Evolutionary conservation across 2,113 vertebrate genomes (phyloP), one percentile per base, ranked within the genome.

Genomic region (Notechis scutatus): DNA sequence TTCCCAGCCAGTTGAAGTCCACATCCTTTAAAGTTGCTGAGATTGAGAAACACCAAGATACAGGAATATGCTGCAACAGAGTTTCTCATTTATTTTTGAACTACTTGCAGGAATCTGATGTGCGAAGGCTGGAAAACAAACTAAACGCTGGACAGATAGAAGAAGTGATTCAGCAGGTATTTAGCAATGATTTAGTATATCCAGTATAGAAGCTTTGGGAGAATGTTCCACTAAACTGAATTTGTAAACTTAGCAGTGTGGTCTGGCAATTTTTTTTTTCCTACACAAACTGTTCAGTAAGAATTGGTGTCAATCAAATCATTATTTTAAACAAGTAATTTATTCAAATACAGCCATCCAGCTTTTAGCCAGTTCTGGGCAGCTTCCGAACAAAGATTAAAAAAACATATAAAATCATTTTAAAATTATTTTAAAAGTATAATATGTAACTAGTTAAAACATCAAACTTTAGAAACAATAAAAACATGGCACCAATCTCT

Each of bases 81-180:
- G 92, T 14, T 1, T 93, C 93, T 92, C 81, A 0, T 74, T 87
- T 93, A 1, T 93, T 14, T 93, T 95, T 97, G 14, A 96, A 96
- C 94, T 89, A 96, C 94, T 90, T 89, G 59, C 93, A 99, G 99
- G 99, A 99, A 95, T 92, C 96, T 0, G 96, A 99, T 95, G 96
- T 99, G 24, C 96, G 98, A 85, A 99, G 98, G 93, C 97, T 99
- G 57, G 98, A 99, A 96, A 95, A 98, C 85, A 98, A 97, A 95
- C 98, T 99, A 56, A 99, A 98, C 91, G 87, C 97, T 92, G 99
- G 99, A 39, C 98, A 98, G 93, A 98, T 99, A 94, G 99, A 99
- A 97, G 99, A 99, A 96, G 98, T 99, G n/a, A 99, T 99, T 95
- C 86, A 97, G 93, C 99, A 99, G 98, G 99, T 99, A 45, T 34